Percentiles rank a stretch among this genome's conserved stretches.
phyloP scores from a whole-genome alignment of 1,140 invertebrate species.

The Bombus turneri region DNA sequence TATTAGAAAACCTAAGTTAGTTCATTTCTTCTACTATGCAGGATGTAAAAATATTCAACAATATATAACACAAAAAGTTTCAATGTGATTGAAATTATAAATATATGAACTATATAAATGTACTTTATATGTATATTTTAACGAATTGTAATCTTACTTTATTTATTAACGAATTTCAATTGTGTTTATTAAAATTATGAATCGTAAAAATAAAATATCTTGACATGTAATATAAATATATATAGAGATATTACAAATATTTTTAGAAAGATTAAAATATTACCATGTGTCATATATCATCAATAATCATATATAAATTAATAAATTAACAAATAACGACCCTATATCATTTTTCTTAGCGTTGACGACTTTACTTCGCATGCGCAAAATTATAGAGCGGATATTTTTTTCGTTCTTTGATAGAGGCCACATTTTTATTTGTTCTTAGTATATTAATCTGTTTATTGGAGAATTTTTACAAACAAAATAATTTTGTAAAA shows the following conservation, averaged over 20 bases:
- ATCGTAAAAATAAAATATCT: too few species aligned
- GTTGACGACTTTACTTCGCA: neutral
- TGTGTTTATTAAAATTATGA: too few species aligned
- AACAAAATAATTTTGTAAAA: neutral
- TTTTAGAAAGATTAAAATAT: neutral
- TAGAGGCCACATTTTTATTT: too few species aligned
- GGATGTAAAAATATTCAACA: neutral
- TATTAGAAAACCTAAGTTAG: constrained; percentile 38
- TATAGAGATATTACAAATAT: too few species aligned
- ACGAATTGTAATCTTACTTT: too few species aligned
- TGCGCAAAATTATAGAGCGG: constrained; percentile 15
- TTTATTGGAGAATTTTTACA: neutral
- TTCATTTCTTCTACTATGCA: neutral
- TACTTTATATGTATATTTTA: too few species aligned
- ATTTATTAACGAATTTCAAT: too few species aligned
- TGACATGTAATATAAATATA: too few species aligned
- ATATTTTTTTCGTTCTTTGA: neutral
- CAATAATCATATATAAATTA: too few species aligned
- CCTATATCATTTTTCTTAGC: neutral
- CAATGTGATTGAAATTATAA: too few species aligned
- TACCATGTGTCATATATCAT: neutral
- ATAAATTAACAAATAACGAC: neutral
- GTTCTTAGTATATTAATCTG: neutral
- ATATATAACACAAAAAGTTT: neutral
- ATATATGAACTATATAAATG: too few species aligned